Conservation (phyloP, 2,113 vertebrate species). For the Myrmecophaga tridactyla region DNA sequence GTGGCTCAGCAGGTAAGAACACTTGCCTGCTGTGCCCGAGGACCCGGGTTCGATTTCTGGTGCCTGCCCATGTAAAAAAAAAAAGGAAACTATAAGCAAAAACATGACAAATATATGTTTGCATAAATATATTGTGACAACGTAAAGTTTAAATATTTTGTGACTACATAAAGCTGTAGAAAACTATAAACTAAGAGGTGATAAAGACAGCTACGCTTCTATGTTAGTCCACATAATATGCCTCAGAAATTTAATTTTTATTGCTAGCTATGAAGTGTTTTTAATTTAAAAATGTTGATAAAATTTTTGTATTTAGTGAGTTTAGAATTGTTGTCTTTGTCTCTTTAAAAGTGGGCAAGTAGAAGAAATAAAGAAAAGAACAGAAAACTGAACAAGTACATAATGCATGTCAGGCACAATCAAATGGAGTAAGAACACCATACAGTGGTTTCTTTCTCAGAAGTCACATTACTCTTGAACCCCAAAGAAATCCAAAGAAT, state of each 20-base stretch:
- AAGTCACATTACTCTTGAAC: neutral
- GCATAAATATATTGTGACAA: too few relatives aligned
- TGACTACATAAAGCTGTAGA: neutral
- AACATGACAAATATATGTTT: too few relatives aligned
- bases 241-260: neutral
- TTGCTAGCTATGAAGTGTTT: neutral
- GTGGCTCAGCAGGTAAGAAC: too few relatives aligned
- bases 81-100: neutral
- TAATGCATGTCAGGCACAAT: neutral
- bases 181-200: neutral
- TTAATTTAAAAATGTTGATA: neutral
- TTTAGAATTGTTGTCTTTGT: neutral
- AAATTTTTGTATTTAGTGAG: neutral
- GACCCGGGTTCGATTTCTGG: too few relatives aligned
- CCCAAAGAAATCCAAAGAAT: neutral
- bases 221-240: neutral
- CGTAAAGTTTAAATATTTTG: too few relatives aligned
- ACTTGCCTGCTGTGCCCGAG: too few relatives aligned
- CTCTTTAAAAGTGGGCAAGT: neutral
- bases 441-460: neutral
- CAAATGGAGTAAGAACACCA: neutral
- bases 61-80: too few relatives aligned
- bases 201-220: neutral
- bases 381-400: too few relatives aligned
- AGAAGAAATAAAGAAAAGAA: too few relatives aligned